Evolutionary conservation across 2,113 vertebrate genomes (phyloP), one percentile per base, ranked within the genome.

Genomic region (Callionymus lyra): DNA sequence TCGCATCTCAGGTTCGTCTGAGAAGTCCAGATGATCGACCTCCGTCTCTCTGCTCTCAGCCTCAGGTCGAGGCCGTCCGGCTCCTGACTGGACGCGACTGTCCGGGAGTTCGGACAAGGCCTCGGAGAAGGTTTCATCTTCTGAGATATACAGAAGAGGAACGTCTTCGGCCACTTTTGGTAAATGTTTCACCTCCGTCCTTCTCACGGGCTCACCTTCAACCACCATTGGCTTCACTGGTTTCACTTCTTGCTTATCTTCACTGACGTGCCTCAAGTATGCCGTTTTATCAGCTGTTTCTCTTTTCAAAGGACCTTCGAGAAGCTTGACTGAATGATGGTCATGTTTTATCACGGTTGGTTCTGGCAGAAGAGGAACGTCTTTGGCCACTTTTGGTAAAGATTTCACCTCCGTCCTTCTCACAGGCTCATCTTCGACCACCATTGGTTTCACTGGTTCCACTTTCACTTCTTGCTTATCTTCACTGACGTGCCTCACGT

Each of bases 81-180:
- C 15, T 2, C 9, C 38, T 1, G 49, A 43, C n/a, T 74, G 74
- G 13, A 68, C 72, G 0, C 85, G 79, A 41, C 82, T 77, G 12
- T 10, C 19, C 9, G 63, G 58, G 14, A 87, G 82, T 33, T 91
- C 76, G 5, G 80, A 82, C 39, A 88, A 83, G 2, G 89, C 90
- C 34, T 89, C 90, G 0, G 85, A 83, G 53, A 89, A 87, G 1
- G 90, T 88, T 45, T 94, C 91, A 0, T 93, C 91, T 1, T 92
- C 91, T 14, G 91, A 92, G 62, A 90, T 92, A 10, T 90, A 92
- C 15, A 89, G 88, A 16, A 84, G 89, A 37, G 70, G 63, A 46
- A 74, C 33, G 11, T 65, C 63, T 27, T 55, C 57, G 10, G 10
- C 14, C 18, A 1, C 15, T 11, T 84, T 44, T 14, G 18, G 3